A percentile compares a stretch with the other conserved stretches of the same genome.
Conservation (phyloP, 1,140 invertebrate species). For the Drosophila micromelanica region DNA sequence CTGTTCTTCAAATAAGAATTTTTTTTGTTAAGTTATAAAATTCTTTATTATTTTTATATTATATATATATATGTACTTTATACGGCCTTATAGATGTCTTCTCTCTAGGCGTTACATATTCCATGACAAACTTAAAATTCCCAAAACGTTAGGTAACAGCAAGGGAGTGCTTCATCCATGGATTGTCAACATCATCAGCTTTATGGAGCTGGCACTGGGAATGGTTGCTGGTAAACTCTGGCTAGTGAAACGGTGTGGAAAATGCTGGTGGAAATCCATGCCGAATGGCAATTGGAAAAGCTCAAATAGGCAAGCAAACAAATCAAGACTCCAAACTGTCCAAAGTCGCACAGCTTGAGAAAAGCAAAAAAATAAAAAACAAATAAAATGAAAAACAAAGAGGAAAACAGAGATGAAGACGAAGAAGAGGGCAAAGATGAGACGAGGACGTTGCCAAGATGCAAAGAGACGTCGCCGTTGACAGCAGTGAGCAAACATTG, state of each 20-base stretch:
- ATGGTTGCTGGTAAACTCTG: neutral
- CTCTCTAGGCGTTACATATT: too few species aligned
- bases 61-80: too few species aligned
- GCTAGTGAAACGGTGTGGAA: conserved; percentile 37
- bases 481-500: conserved; percentile 49
- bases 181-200: conserved; percentile 44
- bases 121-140: too few species aligned
- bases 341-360: conserved; percentile 21
- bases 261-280: conserved; percentile 42
- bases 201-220: neutral
- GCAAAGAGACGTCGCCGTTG: conserved; percentile 36
- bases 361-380: conserved; percentile 15
- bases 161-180: conserved; percentile 34
- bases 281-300: conserved; percentile 53
- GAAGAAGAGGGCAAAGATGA: conserved; percentile 1
- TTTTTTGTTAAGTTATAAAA: too few species aligned
- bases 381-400: conserved; percentile 4
- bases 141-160: conserved; percentile 17
- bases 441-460: conserved; percentile 13
- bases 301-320: conserved; percentile 45
- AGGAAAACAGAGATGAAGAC: neutral
- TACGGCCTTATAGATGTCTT: too few species aligned
- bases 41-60: too few species aligned
- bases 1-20: too few species aligned
- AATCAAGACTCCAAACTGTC: conserved; percentile 37